These are phyloP conservation scores for Thaumatotibia leucotreta DNA, from an alignment of 1,140 invertebrate genomes.

Conservation along the genomic window DNA sequence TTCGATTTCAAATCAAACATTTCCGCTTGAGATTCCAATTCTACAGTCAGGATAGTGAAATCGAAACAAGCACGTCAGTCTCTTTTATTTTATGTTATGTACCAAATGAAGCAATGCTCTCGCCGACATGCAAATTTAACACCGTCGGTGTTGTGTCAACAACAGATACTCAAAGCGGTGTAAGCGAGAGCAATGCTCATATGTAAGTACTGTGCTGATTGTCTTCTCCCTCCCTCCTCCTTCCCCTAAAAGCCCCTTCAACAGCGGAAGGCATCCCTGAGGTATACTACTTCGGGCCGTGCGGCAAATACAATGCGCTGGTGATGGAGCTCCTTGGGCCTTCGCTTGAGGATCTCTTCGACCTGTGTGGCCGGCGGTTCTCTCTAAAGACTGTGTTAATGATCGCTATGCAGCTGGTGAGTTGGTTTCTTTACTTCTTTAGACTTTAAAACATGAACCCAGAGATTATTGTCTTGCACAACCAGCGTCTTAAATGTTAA, in stretches of 20 bases:
- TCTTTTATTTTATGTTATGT: slow-evolving; percentile 19
- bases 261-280: slow-evolving; percentile 97
- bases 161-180: slow-evolving; percentile 24
- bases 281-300: slow-evolving; percentile 99
- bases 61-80: not conserved
- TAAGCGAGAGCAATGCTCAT: slow-evolving; percentile 64
- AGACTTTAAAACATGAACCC: not conserved
- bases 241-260: slow-evolving; percentile 57
- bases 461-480: too few relatives aligned
- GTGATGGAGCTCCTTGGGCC: slow-evolving; percentile 99
- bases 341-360: slow-evolving; percentile 99
- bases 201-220: slow-evolving; percentile 48
- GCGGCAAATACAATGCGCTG: slow-evolving; percentile 99
- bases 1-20: slow-evolving; percentile 8
- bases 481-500: too few relatives aligned
- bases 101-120: slow-evolving; percentile 53
- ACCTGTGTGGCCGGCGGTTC: slow-evolving; percentile 99
- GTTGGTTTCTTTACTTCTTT: slow-evolving; percentile 32
- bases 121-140: slow-evolving; percentile 41
- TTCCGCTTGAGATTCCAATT: too few relatives aligned
- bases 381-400: slow-evolving; percentile 99
- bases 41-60: too few relatives aligned
- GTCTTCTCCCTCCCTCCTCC: slow-evolving; percentile 30
- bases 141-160: slow-evolving; percentile 54
- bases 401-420: slow-evolving; percentile 99